These are phyloP conservation scores for Amazona guildingii DNA, from an alignment of 2,113 vertebrate genomes.

Conservation along the genomic window DNA sequence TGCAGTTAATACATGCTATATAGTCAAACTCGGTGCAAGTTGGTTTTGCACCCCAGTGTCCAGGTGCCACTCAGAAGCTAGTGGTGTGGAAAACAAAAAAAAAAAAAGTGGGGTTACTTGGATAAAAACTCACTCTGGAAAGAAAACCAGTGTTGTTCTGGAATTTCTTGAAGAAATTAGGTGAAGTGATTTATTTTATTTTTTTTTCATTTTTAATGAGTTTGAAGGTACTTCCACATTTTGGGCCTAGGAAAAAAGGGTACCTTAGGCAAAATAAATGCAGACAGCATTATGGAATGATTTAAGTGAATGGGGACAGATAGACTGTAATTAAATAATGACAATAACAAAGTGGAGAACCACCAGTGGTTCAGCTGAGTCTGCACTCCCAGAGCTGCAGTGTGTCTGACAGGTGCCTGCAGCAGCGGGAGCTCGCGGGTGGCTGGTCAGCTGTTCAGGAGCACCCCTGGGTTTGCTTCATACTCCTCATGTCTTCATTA, in stretches of 20 bases:
- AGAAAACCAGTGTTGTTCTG: neutral
- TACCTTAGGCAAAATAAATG: neutral
- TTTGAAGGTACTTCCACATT: neutral
- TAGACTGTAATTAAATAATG: neutral
- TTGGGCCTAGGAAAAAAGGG: neutral
- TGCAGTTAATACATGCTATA: neutral
- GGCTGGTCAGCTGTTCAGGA: accelerated
- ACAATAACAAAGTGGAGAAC: neutral
- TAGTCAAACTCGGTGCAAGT: neutral
- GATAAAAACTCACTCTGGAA: neutral
- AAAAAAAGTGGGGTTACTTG: neutral
- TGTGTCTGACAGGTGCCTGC: accelerated
- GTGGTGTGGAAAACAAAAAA: neutral
- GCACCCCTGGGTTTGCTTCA: neutral
- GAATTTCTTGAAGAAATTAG: neutral
- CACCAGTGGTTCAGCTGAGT: neutral
- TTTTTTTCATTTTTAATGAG: neutral
- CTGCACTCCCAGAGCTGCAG: neutral
- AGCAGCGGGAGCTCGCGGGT: accelerated
- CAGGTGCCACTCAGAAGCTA: neutral
- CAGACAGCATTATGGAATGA: neutral
- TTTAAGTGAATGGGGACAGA: neutral
- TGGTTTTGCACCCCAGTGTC: neutral
- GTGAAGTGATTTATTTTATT: neutral
- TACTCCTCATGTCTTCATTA: neutral